Percentiles rank a stretch among this genome's conserved stretches.
phyloP scores from a whole-genome alignment of 2,113 vertebrate genomes.

The Hemiprocne comata region DNA sequence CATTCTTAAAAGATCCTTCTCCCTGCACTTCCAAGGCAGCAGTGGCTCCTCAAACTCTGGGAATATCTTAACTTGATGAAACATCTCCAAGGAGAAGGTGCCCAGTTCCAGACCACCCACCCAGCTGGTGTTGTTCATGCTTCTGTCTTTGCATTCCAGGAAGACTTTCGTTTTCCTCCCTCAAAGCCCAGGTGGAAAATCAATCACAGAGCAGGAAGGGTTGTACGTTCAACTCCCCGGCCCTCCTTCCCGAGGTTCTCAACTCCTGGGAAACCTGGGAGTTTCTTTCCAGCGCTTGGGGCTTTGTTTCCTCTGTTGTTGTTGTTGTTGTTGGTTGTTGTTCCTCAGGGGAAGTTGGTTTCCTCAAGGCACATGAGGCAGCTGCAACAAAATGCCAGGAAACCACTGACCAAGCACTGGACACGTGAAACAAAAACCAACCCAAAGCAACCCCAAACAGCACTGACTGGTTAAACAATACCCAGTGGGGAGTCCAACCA shows the following conservation, averaged over 20 bases:
- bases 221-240: neutral
- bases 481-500: conserved; percentile 63
- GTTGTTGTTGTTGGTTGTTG: conserved; percentile 26
- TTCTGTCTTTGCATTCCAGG: conserved; percentile 43
- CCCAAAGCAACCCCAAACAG: conserved; percentile 28
- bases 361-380: conserved; percentile 50
- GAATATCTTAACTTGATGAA: conserved; percentile 18
- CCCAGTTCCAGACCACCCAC: conserved; percentile 28
- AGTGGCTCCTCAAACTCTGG: neutral
- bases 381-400: conserved; percentile 74
- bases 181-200: conserved; percentile 32
- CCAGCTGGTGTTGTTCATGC: conserved; percentile 17
- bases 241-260: conserved; percentile 18
- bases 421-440: too few species aligned
- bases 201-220: conserved; percentile 6
- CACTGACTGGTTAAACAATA: conserved; percentile 58
- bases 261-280: conserved; percentile 48
- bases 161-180: conserved; percentile 43
- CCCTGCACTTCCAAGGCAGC: neutral
- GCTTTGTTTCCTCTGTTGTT: conserved; percentile 38
- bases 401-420: conserved; percentile 52
- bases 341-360: conserved; percentile 61
- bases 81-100: neutral
- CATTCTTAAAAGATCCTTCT: neutral
- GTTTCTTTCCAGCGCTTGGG: conserved; percentile 17